Conservation (phyloP, 1,140 invertebrate species). For the Agrilus planipennis region DNA sequence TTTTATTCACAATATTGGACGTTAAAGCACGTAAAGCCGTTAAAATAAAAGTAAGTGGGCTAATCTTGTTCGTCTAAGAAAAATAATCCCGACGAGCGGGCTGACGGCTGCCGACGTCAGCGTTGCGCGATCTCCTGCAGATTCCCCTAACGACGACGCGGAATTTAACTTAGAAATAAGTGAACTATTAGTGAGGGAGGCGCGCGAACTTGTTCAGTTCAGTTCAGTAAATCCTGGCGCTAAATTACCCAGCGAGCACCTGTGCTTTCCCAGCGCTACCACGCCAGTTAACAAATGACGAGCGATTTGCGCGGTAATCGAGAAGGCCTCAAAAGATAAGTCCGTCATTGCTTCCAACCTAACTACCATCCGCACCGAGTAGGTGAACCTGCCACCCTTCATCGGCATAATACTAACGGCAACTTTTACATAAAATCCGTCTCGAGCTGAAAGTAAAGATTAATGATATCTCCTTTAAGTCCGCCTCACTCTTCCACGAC, state of each 20-base stretch:
- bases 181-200: conserved; percentile 6
- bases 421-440: conserved; percentile 31
- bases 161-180: conserved; percentile 4
- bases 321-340: conserved; percentile 29
- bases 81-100: no score
- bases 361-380: no score
- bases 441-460: conserved; percentile 27
- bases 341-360: conserved; percentile 15
- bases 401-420: conserved; percentile 23
- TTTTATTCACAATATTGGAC: no score
- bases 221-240: conserved; percentile 28
- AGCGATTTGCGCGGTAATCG: conserved; percentile 32
- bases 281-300: conserved; percentile 29
- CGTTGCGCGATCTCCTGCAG: no score
- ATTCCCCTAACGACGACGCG: no score
- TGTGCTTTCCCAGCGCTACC: conserved; percentile 28
- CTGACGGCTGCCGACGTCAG: no score
- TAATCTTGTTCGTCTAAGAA: no score
- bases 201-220: conserved; percentile 5
- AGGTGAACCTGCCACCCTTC: conserved; percentile 4
- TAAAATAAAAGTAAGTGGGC: no score
- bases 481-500: no score
- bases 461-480: no score
- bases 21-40: no score
- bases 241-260: conserved; percentile 27